phyloP scores from a whole-genome alignment of 64 coral and sea anemone species.

The Hydrozoanthus tunicans region DNA sequence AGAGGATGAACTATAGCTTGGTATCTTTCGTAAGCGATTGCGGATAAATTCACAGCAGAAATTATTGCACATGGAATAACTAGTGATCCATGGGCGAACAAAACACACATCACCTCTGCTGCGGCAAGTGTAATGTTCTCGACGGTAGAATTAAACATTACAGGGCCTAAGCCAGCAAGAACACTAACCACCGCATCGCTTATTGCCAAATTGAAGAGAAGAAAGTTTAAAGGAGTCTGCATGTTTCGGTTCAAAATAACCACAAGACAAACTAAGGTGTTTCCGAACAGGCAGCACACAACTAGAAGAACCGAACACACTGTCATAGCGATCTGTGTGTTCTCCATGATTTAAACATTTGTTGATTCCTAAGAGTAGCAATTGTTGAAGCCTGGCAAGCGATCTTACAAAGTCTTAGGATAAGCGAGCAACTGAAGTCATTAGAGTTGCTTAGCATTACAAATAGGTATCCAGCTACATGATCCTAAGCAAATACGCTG shows the following conservation, averaged over 20 bases:
- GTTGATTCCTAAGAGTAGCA: no score
- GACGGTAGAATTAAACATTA: neutral
- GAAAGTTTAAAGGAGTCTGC: slow-evolving; percentile 11
- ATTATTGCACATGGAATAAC: neutral
- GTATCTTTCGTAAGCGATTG: slow-evolving; percentile 22
- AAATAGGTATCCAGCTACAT: no score
- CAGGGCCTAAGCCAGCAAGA: neutral
- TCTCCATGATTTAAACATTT: neutral
- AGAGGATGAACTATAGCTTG: slow-evolving; percentile 16
- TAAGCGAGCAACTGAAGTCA: no score
- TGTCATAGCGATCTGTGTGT: neutral
- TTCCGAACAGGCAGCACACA: neutral
- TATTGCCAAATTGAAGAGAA: neutral
- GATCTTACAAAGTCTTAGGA: no score
- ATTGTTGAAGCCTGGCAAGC: no score
- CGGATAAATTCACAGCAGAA: neutral
- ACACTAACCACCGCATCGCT: neutral
- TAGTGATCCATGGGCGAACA: neutral
- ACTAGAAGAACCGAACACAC: neutral
- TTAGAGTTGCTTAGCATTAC: no score
- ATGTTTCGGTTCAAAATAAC: slow-evolving; percentile 5
- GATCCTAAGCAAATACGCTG: no score
- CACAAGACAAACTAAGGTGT: neutral
- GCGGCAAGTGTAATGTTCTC: neutral
- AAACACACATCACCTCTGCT: neutral